Conservation (phyloP, 2,113 vertebrate species). For the Misgurnus mizolepis region DNA sequence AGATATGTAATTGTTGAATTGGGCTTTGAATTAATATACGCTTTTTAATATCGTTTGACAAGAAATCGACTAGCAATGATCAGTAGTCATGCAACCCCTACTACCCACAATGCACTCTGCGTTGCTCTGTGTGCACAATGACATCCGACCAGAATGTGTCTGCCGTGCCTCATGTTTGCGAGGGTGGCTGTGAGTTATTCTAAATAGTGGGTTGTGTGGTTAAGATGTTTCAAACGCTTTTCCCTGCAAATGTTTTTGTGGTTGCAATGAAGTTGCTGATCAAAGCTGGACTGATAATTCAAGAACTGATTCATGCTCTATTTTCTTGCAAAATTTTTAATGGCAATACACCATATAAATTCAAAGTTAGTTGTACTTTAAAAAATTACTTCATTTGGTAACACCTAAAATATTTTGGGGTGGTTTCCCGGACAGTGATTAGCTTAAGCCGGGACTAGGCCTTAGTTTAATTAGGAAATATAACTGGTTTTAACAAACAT, state of each 20-base stretch:
- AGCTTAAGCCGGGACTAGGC: too few species aligned
- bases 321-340: neutral
- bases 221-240: neutral
- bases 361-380: too few species aligned
- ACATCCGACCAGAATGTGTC: constrained; percentile 19
- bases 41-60: too few species aligned
- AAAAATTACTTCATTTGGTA: too few species aligned
- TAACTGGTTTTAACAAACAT: too few species aligned
- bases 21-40: too few species aligned
- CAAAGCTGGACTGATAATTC: neutral
- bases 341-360: neutral
- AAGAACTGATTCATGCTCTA: neutral
- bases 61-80: too few species aligned
- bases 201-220: neutral
- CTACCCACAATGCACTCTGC: constrained; percentile 51
- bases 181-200: constrained; percentile 3
- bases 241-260: constrained; percentile 1
- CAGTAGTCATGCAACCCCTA: too few species aligned
- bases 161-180: constrained; percentile 28
- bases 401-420: too few species aligned
- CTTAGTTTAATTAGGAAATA: too few species aligned
- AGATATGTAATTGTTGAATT: too few species aligned
- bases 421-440: too few species aligned
- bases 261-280: neutral
- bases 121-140: constrained; percentile 43